These are phyloP conservation scores for Notodonta dromedarius DNA, from an alignment of 2,888 invertebrate species.

Conservation along the genomic window DNA sequence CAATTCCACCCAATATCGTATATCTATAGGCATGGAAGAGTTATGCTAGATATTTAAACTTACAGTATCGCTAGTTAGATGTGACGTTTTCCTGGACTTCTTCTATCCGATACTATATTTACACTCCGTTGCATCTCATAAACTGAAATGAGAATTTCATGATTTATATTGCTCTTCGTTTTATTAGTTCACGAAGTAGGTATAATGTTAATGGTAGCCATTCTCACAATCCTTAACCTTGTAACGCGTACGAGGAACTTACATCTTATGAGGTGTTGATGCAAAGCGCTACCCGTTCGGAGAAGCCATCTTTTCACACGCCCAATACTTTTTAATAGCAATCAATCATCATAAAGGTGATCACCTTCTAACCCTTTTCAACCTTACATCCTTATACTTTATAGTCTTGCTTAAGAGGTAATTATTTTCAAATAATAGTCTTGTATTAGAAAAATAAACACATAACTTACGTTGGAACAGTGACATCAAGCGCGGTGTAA, in stretches of 20 bases:
- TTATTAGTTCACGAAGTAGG: slow-evolving; percentile 50
- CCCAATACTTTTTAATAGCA: slow-evolving; percentile 17
- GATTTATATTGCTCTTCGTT: slow-evolving; percentile 61
- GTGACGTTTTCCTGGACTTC: too few species aligned
- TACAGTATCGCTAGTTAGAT: background rate
- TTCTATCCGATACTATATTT: too few species aligned
- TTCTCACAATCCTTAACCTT: slow-evolving; percentile 27
- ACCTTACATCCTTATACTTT: slow-evolving; percentile 8
- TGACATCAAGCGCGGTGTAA: slow-evolving; percentile 42
- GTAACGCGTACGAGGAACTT: slow-evolving; percentile 25
- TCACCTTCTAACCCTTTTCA: slow-evolving; percentile 15
- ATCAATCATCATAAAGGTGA: slow-evolving; percentile 20
- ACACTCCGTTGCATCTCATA: slow-evolving; percentile 45
- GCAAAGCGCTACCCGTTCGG: slow-evolving; percentile 22
- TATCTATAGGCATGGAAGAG: too few species aligned
- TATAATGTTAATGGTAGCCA: slow-evolving; percentile 47
- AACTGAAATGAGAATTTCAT: slow-evolving; percentile 59
- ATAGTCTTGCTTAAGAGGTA: slow-evolving; percentile 14
- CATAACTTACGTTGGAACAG: slow-evolving; percentile 36
- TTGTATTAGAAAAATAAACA: slow-evolving; percentile 42
- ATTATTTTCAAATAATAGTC: slow-evolving; percentile 31
- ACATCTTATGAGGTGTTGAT: slow-evolving; percentile 36
- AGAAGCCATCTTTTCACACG: slow-evolving; percentile 29
- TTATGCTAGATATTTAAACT: background rate
- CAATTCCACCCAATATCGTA: background rate